These are phyloP conservation scores for Drosophila truncata DNA, from an alignment of 1,140 invertebrate species.

Conservation along the genomic window DNA sequence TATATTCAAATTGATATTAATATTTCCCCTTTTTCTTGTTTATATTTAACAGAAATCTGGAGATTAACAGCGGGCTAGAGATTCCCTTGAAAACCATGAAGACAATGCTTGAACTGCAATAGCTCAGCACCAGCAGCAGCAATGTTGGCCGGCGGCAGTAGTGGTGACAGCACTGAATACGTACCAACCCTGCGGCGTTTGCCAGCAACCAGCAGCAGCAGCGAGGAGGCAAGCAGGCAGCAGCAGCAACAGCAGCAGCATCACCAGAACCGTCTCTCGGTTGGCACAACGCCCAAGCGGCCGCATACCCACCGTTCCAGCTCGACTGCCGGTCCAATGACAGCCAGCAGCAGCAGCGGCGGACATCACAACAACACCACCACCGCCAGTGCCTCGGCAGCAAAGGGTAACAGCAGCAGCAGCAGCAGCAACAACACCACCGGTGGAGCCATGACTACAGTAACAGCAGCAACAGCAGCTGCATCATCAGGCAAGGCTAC, in stretches of 20 bases:
- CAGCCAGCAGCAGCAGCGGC: conserved; percentile 16
- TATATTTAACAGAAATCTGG: neutral
- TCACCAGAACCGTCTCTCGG: neutral
- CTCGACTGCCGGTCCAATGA: conserved; percentile 12
- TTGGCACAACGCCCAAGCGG: conserved; percentile 36
- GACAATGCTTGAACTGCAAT: neutral
- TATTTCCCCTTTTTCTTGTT: neutral
- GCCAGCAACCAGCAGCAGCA: neutral
- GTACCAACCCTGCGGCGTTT: conserved; percentile 23
- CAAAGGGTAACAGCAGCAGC: neutral
- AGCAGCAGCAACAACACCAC: neutral
- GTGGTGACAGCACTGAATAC: conserved; percentile 16
- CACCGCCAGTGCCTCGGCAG: conserved; percentile 2
- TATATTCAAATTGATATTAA: neutral
- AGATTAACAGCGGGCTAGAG: neutral
- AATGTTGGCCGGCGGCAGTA: conserved; percentile 39
- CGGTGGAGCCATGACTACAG: conserved; percentile 23
- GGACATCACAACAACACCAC: neutral
- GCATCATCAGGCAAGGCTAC: conserved; percentile 26
- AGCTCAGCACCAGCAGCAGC: conserved; percentile 6
- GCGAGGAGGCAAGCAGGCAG: neutral
- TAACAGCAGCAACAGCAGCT: conserved; percentile 25
- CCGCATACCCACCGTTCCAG: neutral
- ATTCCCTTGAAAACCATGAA: neutral
- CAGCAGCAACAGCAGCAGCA: neutral